Evolutionary conservation across 2,888 invertebrate species (phyloP).

Genomic region (Scaptomyza tumidula): DNA sequence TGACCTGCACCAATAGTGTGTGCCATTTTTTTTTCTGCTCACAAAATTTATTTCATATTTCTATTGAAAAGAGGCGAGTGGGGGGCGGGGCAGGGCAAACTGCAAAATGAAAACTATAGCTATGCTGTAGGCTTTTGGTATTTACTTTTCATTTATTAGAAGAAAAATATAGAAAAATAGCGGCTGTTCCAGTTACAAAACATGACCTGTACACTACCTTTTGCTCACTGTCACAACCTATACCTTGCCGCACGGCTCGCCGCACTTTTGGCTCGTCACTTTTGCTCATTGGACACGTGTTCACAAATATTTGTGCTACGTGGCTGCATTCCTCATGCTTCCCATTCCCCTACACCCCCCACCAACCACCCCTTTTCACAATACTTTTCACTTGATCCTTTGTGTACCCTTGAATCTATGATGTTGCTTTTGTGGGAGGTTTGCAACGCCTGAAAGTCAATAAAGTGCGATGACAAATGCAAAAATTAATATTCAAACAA

Average conservation of each 20-base stretch:
- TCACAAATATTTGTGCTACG: slow-evolving; percentile 77
- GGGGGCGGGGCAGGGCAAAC: neutral
- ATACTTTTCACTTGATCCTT: slow-evolving; percentile 32
- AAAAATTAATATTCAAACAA: neutral
- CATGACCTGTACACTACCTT: slow-evolving; percentile 1
- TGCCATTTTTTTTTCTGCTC: slow-evolving; percentile 14
- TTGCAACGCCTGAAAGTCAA: slow-evolving; percentile 8
- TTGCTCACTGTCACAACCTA: neutral
- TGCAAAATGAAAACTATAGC: slow-evolving; percentile 3
- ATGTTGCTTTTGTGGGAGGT: slow-evolving; percentile 1
- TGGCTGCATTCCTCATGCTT: slow-evolving; percentile 67
- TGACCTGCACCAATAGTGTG: slow-evolving; percentile 52
- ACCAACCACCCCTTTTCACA: neutral
- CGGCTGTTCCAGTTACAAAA: slow-evolving; percentile 45
- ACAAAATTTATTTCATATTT: slow-evolving; percentile 68
- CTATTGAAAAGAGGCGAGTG: slow-evolving; percentile 27
- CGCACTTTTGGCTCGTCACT: slow-evolving; percentile 62
- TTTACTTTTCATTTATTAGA: slow-evolving; percentile 77
- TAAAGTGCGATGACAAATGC: too few species aligned
- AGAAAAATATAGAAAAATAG: slow-evolving; percentile 43
- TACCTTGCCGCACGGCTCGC: neutral
- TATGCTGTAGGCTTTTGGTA: slow-evolving; percentile 51
- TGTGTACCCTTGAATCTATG: slow-evolving; percentile 32
- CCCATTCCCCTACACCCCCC: neutral
- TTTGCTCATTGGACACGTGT: slow-evolving; percentile 77